These are phyloP conservation scores for Cataglyphis livida DNA, from an alignment of 2,888 invertebrate species.

Conservation along the genomic window DNA sequence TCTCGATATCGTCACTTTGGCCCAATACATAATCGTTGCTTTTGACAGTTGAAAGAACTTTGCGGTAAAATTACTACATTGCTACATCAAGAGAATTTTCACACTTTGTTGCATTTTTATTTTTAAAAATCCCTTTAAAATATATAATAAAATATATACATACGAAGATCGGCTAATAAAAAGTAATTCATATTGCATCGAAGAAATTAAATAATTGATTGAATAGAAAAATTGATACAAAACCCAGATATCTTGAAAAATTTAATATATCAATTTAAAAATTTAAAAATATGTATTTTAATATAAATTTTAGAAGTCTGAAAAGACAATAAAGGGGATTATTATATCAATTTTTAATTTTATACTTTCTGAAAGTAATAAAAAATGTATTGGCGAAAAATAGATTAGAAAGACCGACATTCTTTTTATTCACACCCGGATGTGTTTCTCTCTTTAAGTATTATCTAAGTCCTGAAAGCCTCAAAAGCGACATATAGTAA, in stretches of 20 bases:
- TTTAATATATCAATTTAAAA: conserved; percentile 6
- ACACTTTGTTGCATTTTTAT: neutral
- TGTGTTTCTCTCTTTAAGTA: neutral
- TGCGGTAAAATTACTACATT: neutral
- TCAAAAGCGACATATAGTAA: conserved; percentile 23
- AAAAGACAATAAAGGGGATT: neutral
- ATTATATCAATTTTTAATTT: neutral
- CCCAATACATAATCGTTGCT: neutral
- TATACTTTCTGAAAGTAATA: neutral
- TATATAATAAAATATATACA: neutral
- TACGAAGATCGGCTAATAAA: neutral
- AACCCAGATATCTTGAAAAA: neutral
- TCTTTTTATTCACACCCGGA: neutral
- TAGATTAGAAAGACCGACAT: neutral
- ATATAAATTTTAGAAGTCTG: neutral
- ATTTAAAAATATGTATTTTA: neutral
- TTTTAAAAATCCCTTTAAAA: neutral
- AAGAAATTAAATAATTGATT: neutral
- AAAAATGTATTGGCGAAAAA: neutral
- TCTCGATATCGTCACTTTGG: conserved; percentile 28
- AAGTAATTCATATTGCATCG: neutral
- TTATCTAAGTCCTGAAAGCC: neutral
- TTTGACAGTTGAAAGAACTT: neutral
- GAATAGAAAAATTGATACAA: neutral
- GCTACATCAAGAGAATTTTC: neutral